Evolutionary conservation across 1,140 invertebrate species (phyloP).

Genomic region (Macrosteles quadrilineatus): DNA sequence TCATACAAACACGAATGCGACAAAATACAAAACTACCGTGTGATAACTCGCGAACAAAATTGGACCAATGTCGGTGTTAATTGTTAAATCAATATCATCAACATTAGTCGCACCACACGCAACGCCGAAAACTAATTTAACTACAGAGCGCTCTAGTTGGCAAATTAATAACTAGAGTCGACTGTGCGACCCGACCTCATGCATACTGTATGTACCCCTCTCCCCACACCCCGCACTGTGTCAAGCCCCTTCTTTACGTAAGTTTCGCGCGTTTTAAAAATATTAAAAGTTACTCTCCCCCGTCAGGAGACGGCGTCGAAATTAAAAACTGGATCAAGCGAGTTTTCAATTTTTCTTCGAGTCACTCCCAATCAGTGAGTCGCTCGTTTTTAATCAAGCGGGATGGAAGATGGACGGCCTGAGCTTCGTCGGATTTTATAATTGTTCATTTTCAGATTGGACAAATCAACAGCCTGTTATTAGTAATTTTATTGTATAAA

Average conservation of each 20-base stretch:
- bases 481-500: too few relatives aligned
- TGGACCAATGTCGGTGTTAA: not conserved
- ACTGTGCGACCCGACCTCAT: not conserved
- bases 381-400: conserved; percentile 18
- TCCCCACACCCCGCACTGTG: not conserved
- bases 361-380: conserved; percentile 19
- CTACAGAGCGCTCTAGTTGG: conserved; percentile 22
- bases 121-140: conserved; percentile 2
- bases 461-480: too few relatives aligned
- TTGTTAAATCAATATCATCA: conserved; percentile 18
- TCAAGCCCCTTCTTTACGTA: conserved; percentile 18
- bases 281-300: conserved; percentile 12
- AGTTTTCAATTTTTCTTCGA: conserved; percentile 22
- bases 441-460: conserved; percentile 26
- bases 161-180: conserved; percentile 24
- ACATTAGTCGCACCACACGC: conserved; percentile 2
- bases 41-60: not conserved
- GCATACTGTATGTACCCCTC: conserved; percentile 9
- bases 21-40: too few relatives aligned
- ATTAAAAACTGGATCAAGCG: conserved; percentile 29
- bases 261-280: conserved; percentile 25
- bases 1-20: too few relatives aligned
- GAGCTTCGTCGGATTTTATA: conserved; percentile 16
- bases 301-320: conserved; percentile 13
- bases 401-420: conserved; percentile 17